Evolutionary conservation across 2,797 vertebrate species (phyloP).

Genomic region (Paramormyrops hopkinsi): DNA sequence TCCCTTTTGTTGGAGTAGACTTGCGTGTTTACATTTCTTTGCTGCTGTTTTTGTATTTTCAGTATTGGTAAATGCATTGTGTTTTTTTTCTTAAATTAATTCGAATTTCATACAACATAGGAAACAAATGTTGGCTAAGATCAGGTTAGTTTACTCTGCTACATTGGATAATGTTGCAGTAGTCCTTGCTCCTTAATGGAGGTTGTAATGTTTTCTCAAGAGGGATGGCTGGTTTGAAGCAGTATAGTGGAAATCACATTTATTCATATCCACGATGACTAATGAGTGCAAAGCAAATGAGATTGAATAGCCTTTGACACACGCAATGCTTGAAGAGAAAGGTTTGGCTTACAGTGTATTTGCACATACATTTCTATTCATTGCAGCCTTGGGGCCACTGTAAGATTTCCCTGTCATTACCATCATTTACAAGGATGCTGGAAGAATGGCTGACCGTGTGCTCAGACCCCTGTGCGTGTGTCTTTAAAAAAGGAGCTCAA

Average conservation of each 20-base stretch:
- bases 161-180: neutral
- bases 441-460: neutral
- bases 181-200: neutral
- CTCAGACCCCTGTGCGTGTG: neutral
- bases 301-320: neutral
- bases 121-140: neutral
- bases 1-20: neutral
- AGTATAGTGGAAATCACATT: neutral
- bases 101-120: neutral
- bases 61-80: neutral
- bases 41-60: neutral
- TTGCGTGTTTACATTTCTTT: neutral
- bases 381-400: neutral
- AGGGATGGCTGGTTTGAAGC: neutral
- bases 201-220: neutral
- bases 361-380: neutral
- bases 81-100: neutral
- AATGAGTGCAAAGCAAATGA: neutral
- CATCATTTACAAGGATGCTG: neutral
- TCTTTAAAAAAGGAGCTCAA: neutral
- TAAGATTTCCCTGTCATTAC: neutral
- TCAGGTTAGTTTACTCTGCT: neutral
- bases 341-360: neutral
- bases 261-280: neutral
- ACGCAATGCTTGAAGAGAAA: neutral